phyloP scores from a whole-genome alignment of 1,140 invertebrate species.

The Eufriesea mexicana region DNA sequence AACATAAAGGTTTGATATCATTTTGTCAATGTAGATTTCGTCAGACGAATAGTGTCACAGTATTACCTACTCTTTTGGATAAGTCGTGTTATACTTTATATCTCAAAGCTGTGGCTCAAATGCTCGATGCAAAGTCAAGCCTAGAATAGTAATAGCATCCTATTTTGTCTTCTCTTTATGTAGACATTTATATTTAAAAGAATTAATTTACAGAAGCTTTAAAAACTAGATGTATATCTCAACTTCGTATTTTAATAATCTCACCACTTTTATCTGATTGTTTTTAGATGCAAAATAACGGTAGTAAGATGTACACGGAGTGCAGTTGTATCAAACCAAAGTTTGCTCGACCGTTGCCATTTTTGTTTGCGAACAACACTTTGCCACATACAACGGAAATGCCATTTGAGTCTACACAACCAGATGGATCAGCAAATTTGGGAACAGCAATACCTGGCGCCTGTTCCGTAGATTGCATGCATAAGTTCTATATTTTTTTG shows the following conservation, averaged over 20 bases:
- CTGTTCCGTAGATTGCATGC: conserved; percentile 86
- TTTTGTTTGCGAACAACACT: conserved; percentile 57
- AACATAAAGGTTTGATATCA: conserved; percentile 72
- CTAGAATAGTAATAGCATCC: too few relatives aligned
- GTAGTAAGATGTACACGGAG: conserved; percentile 80
- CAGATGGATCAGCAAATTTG: conserved; percentile 35
- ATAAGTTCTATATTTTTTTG: conserved; percentile 86
- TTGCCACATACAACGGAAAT: conserved; percentile 46
- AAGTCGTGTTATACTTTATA: not conserved
- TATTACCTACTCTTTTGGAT: not conserved
- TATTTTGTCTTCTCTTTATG: too few relatives aligned
- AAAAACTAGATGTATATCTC: not conserved
- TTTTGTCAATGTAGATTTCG: not conserved
- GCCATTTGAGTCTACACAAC: conserved; percentile 45
- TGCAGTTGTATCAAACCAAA: conserved; percentile 83
- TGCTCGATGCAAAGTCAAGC: too few relatives aligned
- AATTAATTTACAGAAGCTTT: too few relatives aligned
- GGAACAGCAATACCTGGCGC: conserved; percentile 84
- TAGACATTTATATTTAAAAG: too few relatives aligned
- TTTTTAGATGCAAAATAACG: conserved; percentile 45
- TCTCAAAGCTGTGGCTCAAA: too few relatives aligned
- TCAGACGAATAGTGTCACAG: too few relatives aligned
- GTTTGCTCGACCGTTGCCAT: conserved; percentile 56
- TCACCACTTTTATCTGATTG: not conserved
- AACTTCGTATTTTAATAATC: not conserved